Conservation (phyloP, 2,797 vertebrate genomes). For the Cynopterus sphinx region DNA sequence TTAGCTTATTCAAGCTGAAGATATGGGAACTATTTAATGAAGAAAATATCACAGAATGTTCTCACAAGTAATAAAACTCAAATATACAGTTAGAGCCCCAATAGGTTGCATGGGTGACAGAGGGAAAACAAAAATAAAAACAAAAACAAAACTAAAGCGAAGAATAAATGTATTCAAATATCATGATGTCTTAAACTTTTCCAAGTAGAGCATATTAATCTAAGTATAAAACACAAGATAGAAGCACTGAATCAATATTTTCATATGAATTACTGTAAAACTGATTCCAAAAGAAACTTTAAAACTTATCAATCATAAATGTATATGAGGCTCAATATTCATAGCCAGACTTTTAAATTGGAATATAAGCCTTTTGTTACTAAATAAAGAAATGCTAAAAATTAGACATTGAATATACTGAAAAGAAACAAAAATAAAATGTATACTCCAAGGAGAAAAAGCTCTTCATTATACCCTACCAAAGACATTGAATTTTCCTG, state of each 20-base stretch:
- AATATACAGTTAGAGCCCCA: neutral
- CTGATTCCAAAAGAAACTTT: neutral
- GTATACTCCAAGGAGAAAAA: neutral
- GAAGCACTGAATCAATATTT: neutral
- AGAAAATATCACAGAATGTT: neutral
- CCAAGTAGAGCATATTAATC: neutral
- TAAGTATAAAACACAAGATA: neutral
- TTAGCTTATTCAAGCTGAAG: neutral
- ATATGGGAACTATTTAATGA: neutral
- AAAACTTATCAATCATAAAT: neutral
- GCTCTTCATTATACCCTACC: neutral
- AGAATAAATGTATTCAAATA: constrained; percentile 28
- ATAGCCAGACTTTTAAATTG: neutral
- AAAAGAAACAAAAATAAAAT: constrained; percentile 20
- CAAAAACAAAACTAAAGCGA: neutral
- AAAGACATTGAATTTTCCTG: neutral
- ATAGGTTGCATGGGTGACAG: neutral
- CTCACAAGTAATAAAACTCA: neutral
- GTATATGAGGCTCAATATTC: neutral
- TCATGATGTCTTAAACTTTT: neutral
- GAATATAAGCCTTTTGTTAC: neutral
- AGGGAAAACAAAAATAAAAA: neutral
- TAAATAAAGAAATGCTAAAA: constrained; percentile 15
- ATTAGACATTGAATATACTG: neutral
- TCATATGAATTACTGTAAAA: neutral